These are phyloP conservation scores for Mimachlamys varia DNA, from an alignment of 2,888 invertebrate species.

Conservation along the genomic window DNA sequence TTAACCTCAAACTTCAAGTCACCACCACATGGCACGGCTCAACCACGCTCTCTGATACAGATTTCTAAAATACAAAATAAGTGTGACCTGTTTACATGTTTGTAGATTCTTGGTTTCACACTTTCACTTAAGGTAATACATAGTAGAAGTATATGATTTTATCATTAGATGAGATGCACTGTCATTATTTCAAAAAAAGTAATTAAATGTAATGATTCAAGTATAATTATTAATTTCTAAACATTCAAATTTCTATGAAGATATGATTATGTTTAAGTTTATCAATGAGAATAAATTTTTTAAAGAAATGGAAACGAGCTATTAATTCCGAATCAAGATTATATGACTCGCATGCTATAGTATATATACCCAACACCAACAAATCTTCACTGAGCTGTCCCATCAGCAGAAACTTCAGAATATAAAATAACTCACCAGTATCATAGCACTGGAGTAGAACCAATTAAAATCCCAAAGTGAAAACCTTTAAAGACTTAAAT, in stretches of 20 bases:
- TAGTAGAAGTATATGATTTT: no score
- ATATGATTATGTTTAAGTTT: no score
- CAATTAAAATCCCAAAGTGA: background rate
- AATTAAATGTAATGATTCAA: no score
- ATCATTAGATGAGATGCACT: no score
- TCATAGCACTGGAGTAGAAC: slow-evolving; percentile 3
- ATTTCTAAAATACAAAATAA: background rate
- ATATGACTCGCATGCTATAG: background rate
- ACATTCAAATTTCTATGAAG: no score
- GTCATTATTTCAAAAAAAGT: no score
- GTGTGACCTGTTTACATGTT: background rate
- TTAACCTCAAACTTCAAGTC: background rate
- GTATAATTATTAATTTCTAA: no score
- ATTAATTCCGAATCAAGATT: background rate
- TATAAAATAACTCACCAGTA: slow-evolving; percentile 12
- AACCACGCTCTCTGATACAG: background rate
- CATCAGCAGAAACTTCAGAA: background rate
- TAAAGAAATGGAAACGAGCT: background rate
- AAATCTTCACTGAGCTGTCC: no score
- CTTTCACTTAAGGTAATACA: no score
- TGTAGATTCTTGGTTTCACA: no score
- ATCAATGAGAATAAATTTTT: background rate
- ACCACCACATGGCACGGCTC: background rate
- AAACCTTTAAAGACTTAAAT: background rate
- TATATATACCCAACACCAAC: no score